Percentiles rank a stretch among this genome's conserved stretches.
Conservation (phyloP, 2,113 vertebrate species). For the Hydrolagus affinis region DNA sequence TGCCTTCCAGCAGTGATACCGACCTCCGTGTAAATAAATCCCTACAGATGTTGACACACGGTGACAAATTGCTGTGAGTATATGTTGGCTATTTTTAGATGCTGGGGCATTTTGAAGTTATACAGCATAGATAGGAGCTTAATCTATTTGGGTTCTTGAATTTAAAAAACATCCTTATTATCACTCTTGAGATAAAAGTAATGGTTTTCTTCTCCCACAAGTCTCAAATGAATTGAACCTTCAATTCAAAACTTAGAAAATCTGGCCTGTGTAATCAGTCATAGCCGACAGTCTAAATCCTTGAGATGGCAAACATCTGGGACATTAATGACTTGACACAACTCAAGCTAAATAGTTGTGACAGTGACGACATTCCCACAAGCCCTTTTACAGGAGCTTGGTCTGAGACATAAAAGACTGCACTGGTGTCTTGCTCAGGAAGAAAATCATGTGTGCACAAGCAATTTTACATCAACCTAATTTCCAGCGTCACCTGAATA, state of each 20-base stretch:
- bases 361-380: background rate
- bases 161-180: background rate
- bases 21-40: too few species aligned
- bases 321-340: background rate
- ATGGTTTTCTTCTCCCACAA: background rate
- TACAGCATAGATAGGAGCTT: background rate
- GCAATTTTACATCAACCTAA: background rate
- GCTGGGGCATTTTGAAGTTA: background rate
- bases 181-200: background rate
- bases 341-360: too few species aligned
- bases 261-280: background rate
- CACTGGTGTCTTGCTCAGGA: background rate
- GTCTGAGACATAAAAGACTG: slow-evolving; percentile 6
- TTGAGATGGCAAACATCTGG: too few species aligned
- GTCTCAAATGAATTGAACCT: background rate
- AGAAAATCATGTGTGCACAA: background rate
- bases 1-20: too few species aligned
- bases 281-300: background rate
- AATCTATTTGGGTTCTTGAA: background rate
- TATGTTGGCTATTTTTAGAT: background rate
- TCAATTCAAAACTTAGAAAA: background rate
- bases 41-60: too few species aligned
- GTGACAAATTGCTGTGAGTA: background rate
- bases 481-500: background rate
- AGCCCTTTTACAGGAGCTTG: background rate